Conservation (phyloP, 1,140 invertebrate genomes). For the Drosophila subobscura region DNA sequence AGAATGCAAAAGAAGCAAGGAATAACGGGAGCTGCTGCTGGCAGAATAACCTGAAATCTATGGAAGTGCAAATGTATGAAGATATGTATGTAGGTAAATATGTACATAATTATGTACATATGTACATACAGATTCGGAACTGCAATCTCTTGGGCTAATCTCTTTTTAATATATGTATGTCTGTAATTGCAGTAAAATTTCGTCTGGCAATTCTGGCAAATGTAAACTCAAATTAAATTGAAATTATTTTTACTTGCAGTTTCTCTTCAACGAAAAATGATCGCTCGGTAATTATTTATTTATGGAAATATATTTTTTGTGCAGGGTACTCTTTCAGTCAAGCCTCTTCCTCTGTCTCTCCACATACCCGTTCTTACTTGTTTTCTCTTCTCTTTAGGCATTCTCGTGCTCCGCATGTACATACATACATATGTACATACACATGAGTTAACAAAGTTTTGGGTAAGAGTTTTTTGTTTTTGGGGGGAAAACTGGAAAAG, state of each 20-base stretch:
- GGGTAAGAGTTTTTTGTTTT: slow-evolving; percentile 3
- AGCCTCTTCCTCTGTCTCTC: background rate
- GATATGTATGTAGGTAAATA: too few species aligned
- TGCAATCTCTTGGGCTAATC: too few species aligned
- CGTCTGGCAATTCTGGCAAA: background rate
- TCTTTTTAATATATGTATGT: too few species aligned
- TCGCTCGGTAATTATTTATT: too few species aligned
- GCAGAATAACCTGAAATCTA: too few species aligned
- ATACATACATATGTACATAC: slow-evolving; percentile 22
- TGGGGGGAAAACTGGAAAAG: slow-evolving; percentile 45
- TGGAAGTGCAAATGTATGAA: too few species aligned
- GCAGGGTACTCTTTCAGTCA: slow-evolving; percentile 12
- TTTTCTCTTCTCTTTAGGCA: slow-evolving; percentile 45
- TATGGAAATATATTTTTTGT: too few species aligned
- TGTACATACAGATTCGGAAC: too few species aligned
- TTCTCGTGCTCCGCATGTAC: slow-evolving; percentile 23
- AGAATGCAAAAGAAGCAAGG: too few species aligned
- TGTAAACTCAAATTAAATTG: background rate
- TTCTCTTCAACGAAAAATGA: background rate
- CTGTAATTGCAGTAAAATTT: background rate
- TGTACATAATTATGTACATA: too few species aligned
- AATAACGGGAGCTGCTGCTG: too few species aligned
- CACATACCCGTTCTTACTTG: slow-evolving; percentile 11
- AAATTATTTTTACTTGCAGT: background rate
- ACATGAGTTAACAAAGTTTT: slow-evolving; percentile 24